Percentiles rank a stretch among this genome's conserved stretches.
Evolutionary conservation across 53 echinoderm and acorn worm species (phyloP).

Genomic region (Hippasteria phrygiana): DNA sequence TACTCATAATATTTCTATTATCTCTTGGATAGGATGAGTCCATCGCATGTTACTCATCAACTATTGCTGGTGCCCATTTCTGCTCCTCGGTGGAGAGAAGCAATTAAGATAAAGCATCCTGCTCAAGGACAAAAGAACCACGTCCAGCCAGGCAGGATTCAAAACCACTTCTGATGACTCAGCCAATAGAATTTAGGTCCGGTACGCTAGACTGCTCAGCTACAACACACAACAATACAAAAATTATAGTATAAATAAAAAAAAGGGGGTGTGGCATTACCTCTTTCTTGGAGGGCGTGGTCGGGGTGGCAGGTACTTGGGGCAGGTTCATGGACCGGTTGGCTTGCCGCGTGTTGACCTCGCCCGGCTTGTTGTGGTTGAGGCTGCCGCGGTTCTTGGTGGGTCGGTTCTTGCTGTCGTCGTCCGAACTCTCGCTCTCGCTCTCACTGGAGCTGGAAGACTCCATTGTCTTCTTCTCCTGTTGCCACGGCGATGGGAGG

Average conservation of each 20-base stretch:
- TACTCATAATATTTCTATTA: too few relatives aligned
- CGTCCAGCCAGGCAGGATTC: too few relatives aligned
- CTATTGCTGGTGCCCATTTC: too few relatives aligned
- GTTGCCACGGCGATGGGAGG: slow-evolving; percentile 32
- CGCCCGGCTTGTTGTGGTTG: slow-evolving; percentile 55
- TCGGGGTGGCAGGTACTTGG: slow-evolving; percentile 67
- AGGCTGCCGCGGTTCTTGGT: slow-evolving; percentile 63
- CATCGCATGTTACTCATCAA: too few relatives aligned
- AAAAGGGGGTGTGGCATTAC: slow-evolving; percentile 42
- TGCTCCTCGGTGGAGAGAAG: too few relatives aligned
- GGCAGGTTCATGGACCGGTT: slow-evolving; percentile 74
- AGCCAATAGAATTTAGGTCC: too few relatives aligned
- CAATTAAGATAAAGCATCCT: too few relatives aligned
- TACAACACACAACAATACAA: background rate
- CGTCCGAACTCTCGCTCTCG: slow-evolving; percentile 84
- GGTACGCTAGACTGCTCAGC: too few relatives aligned
- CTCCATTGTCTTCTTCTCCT: slow-evolving; percentile 97
- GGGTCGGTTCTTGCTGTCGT: slow-evolving; percentile 79
- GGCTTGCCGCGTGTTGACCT: slow-evolving; percentile 67
- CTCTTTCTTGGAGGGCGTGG: slow-evolving; percentile 89
- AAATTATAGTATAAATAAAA: background rate
- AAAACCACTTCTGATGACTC: too few relatives aligned
- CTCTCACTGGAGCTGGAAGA: slow-evolving; percentile 96
- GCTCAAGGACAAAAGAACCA: too few relatives aligned
- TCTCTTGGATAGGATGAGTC: too few relatives aligned